Conservation (phyloP, 2,888 invertebrate species). For the Diabrotica balteata region DNA sequence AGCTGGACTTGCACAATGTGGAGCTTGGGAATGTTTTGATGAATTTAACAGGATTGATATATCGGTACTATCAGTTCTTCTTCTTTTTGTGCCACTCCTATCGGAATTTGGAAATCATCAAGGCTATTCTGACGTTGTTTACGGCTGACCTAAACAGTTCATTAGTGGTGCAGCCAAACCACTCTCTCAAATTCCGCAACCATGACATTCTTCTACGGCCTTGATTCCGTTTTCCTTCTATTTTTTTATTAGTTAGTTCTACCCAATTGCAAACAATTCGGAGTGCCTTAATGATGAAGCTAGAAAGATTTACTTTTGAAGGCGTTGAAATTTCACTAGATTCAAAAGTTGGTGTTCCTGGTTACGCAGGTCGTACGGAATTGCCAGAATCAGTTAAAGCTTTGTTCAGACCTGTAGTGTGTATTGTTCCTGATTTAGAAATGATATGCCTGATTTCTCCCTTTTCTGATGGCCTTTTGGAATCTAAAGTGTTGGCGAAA, state of each 20-base stretch:
- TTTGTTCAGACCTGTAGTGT: slow-evolving; percentile 89
- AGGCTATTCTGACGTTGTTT: too few species aligned
- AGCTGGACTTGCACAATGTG: slow-evolving; percentile 82
- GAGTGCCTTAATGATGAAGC: slow-evolving; percentile 78
- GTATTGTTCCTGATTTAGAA: slow-evolving; percentile 89
- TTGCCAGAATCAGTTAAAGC: slow-evolving; percentile 93
- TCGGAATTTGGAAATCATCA: too few species aligned
- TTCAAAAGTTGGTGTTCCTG: slow-evolving; percentile 87
- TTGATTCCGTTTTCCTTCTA: too few species aligned
- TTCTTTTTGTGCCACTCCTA: too few species aligned
- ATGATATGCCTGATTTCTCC: slow-evolving; percentile 91
- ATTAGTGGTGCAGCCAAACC: too few species aligned
- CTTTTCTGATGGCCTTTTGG: slow-evolving; percentile 90
- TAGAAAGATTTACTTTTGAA: slow-evolving; percentile 72
- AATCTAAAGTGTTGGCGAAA: slow-evolving; percentile 89
- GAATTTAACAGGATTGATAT: slow-evolving; percentile 94
- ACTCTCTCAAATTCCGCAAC: too few species aligned
- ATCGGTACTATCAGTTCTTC: too few species aligned
- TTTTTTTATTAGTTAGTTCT: slow-evolving; percentile 93
- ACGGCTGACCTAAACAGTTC: too few species aligned
- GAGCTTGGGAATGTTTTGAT: slow-evolving; percentile 96
- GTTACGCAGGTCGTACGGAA: slow-evolving; percentile 90
- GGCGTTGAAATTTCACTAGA: slow-evolving; percentile 80
- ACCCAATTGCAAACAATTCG: slow-evolving; percentile 90
- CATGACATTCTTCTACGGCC: too few species aligned